Base-by-base conservation (phyloP, 1,140 invertebrate genomes). In the Lanistes nyassanus region DNA sequence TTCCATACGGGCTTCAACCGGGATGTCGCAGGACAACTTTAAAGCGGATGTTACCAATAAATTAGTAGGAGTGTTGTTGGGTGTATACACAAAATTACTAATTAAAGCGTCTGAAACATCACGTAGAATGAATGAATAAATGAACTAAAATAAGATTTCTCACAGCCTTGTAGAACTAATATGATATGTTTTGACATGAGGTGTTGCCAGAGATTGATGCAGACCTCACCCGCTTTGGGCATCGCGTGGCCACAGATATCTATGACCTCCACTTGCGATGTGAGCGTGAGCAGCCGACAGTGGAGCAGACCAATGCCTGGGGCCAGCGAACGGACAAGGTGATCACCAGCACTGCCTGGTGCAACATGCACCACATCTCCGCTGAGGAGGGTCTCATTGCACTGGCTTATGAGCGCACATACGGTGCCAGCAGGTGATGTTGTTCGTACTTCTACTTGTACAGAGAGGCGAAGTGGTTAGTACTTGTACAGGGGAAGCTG, bases 361-460 rank as follows among this genome's bases (percentile, higher is more conserved):
- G 90, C 58, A 81, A 87, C 76, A 88, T 92, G 87, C 91, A 93
- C 78, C 82, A 86, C 31, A 89, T 93, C 39, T 87, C 91, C 37
- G 92, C 92, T 31, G 88, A 91, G 82, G 92, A 93, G 84, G 92
- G 92, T 3, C 82, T 93, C 0, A 87, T 93, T 66, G 88, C 91
- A 3, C 89, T 91, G 76, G 91, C 90, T 13, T 93, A 93, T 85
- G 90, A 92, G 75, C 85, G 89, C 34, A 88, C 90, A 71, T 87
- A 84, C 80, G 86, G 78, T 55, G 85, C 90, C 73, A 91, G 78
- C 76, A 89, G 88, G 88, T 88, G 79, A n/a, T n/a, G n/a, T n/a
- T n/a, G n/a, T n/a, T n/a, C n/a, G n/a, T n/a, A n/a, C n/a, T n/a
- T n/a, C n/a, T n/a, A n/a, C n/a, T n/a, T n/a, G n/a, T n/a, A n/a